These are phyloP conservation scores for Leptestheria dahalacensis DNA, from an alignment of 1,140 invertebrate species.

Conservation along the genomic window DNA sequence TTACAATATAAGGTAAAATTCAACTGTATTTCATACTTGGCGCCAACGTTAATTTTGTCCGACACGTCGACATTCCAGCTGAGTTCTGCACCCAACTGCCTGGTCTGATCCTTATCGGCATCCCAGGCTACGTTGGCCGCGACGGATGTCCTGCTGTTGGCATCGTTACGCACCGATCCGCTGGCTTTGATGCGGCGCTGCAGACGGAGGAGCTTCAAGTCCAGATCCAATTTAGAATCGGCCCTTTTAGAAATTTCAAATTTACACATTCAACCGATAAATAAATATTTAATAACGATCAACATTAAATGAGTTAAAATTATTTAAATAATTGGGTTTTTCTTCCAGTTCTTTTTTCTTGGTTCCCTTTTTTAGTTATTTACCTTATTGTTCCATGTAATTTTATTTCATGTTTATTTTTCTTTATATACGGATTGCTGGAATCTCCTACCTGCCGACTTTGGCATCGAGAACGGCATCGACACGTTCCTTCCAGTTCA, in stretches of 20 bases:
- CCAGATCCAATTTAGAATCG: conserved; percentile 11
- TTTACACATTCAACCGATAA: neutral
- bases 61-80: neutral
- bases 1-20: neutral
- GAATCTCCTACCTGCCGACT: neutral
- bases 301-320: too few relatives aligned
- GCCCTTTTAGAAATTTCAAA: neutral
- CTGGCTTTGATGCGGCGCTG: conserved; percentile 8
- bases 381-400: too few relatives aligned
- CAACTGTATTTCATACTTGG: neutral
- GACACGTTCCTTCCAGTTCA: conserved; percentile 1
- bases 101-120: conserved; percentile 9
- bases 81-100: conserved; percentile 8
- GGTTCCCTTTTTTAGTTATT: too few relatives aligned
- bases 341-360: too few relatives aligned
- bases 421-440: neutral
- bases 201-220: conserved; percentile 12
- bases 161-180: neutral
- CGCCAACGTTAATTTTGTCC: neutral
- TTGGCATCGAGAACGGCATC: conserved; percentile 1
- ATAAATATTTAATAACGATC: too few relatives aligned
- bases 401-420: too few relatives aligned
- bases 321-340: too few relatives aligned
- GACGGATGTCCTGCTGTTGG: neutral
- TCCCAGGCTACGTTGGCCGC: conserved; percentile 14